These are phyloP conservation scores for Malacoctenus gilli DNA, from an alignment of 2,797 vertebrate genomes.

Conservation along the genomic window DNA sequence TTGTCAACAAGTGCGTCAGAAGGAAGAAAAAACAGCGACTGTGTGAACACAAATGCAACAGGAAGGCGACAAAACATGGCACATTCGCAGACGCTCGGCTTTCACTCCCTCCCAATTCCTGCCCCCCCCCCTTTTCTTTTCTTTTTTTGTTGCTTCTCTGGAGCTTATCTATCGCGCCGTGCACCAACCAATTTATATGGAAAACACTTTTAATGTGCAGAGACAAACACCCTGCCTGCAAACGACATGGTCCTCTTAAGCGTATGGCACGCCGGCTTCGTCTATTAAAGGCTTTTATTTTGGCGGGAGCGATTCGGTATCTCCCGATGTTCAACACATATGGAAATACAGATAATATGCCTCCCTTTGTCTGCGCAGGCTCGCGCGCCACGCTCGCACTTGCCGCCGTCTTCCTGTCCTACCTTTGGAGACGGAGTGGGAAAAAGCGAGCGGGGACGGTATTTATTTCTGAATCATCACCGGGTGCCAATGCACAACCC, in stretches of 20 bases:
- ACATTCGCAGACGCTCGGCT: constrained; percentile 37
- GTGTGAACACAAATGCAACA: constrained; percentile 48
- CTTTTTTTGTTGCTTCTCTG: constrained; percentile 13
- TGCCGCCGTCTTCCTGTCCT: constrained; percentile 41
- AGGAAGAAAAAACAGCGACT: constrained; percentile 50
- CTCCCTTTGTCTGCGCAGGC: constrained; percentile 54
- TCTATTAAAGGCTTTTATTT: constrained; percentile 62
- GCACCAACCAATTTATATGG: constrained; percentile 69
- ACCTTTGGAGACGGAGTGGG: constrained; percentile 62
- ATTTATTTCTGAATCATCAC: constrained; percentile 62
- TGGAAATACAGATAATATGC: constrained; percentile 70
- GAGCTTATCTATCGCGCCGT: constrained; percentile 61
- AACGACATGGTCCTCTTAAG: constrained; percentile 48
- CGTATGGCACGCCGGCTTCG: constrained; percentile 52
- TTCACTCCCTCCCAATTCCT: constrained; percentile 30
- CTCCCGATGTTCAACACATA: constrained; percentile 60
- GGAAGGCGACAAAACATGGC: constrained; percentile 40
- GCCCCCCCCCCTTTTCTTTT: constrained; percentile 24
- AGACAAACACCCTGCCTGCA: constrained; percentile 41
- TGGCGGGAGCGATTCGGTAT: constrained; percentile 53
- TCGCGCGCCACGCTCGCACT: constrained; percentile 38
- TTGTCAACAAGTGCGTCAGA: constrained; percentile 29
- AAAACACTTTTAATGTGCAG: constrained; percentile 70
- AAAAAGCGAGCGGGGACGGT: constrained; percentile 48
- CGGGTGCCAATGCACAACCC: constrained; percentile 33